Conservation (phyloP, 2,888 invertebrate genomes). For the Ypsolopha sequella region DNA sequence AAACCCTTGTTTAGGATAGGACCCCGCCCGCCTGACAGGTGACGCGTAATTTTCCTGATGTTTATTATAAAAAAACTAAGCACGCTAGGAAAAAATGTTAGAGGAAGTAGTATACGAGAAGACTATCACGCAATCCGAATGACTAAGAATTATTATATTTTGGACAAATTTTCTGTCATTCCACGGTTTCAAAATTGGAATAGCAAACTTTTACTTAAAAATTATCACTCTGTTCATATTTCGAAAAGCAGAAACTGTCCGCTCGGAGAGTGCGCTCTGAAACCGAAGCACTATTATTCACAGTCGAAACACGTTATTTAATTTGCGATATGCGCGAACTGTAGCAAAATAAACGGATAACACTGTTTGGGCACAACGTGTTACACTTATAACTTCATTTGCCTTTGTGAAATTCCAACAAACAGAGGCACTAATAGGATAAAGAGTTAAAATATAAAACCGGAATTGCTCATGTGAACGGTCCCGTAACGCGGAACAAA, state of each 20-base stretch:
- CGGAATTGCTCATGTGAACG: neutral
- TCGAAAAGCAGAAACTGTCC: slow-evolving; percentile 26
- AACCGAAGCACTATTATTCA: slow-evolving; percentile 32
- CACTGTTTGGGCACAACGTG: slow-evolving; percentile 37
- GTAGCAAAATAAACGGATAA: slow-evolving; percentile 53
- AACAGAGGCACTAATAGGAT: slow-evolving; percentile 46
- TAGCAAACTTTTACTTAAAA: slow-evolving; percentile 6
- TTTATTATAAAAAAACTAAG: slow-evolving; percentile 19
- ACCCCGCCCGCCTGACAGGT: slow-evolving; percentile 19
- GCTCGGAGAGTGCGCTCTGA: slow-evolving; percentile 18
- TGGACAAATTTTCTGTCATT: no score
- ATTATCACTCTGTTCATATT: slow-evolving; percentile 20
- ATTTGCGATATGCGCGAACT: slow-evolving; percentile 55
- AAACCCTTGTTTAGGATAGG: slow-evolving; percentile 24
- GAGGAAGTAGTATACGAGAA: neutral
- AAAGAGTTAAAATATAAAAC: slow-evolving; percentile 32
- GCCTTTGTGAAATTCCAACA: slow-evolving; percentile 50
- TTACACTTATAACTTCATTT: slow-evolving; percentile 61
- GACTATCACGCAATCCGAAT: no score
- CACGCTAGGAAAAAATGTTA: neutral
- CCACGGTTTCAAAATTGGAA: neutral
- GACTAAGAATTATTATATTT: no score
- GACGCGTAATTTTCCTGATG: slow-evolving; percentile 31
- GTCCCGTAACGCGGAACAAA: neutral
- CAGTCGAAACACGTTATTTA: slow-evolving; percentile 56